A percentile compares a stretch with the other conserved stretches of the same genome.
phyloP scores from a whole-genome alignment of 2,797 vertebrate species.

The Pelobates cultripes region DNA sequence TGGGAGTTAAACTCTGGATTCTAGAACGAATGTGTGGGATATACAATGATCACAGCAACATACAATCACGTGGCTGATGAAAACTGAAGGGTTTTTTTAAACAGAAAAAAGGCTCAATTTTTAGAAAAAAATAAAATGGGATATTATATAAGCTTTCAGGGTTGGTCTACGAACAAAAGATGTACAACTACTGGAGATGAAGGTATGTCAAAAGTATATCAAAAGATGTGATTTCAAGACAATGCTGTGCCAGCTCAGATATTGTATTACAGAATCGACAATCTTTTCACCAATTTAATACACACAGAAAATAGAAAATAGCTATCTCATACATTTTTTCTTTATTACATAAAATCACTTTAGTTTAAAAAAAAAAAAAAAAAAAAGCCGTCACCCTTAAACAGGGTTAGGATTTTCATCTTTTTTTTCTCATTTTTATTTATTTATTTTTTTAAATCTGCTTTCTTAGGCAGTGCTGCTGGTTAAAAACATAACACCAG shows the following conservation, averaged over 20 bases:
- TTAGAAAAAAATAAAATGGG: too few species aligned
- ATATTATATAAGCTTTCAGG: neutral
- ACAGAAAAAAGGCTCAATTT: neutral
- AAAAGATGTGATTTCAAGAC: slow-evolving; percentile 39
- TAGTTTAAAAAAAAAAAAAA: slow-evolving; percentile 63
- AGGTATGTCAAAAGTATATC: slow-evolving; percentile 29
- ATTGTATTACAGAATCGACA: slow-evolving; percentile 43
- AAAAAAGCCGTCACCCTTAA: slow-evolving; percentile 67
- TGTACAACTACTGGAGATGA: slow-evolving; percentile 39
- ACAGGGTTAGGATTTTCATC: slow-evolving; percentile 66
- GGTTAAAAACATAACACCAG: slow-evolving; percentile 68
- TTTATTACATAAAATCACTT: slow-evolving; percentile 62
- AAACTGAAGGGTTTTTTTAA: too few species aligned
- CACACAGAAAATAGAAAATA: slow-evolving; percentile 58
- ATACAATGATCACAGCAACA: neutral
- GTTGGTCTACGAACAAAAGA: neutral
- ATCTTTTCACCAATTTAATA: slow-evolving; percentile 58
- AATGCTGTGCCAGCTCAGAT: slow-evolving; percentile 49
- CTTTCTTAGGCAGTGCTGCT: slow-evolving; percentile 77
- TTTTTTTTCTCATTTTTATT: slow-evolving; percentile 44
- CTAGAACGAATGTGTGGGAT: neutral
- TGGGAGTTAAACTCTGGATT: neutral
- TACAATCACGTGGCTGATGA: neutral
- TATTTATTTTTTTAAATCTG: slow-evolving; percentile 72
- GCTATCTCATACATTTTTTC: slow-evolving; percentile 71